Evolutionary conservation across 2,888 invertebrate genomes (phyloP), one percentile per base, ranked within the genome.

Genomic region (Lasius platythorax): DNA sequence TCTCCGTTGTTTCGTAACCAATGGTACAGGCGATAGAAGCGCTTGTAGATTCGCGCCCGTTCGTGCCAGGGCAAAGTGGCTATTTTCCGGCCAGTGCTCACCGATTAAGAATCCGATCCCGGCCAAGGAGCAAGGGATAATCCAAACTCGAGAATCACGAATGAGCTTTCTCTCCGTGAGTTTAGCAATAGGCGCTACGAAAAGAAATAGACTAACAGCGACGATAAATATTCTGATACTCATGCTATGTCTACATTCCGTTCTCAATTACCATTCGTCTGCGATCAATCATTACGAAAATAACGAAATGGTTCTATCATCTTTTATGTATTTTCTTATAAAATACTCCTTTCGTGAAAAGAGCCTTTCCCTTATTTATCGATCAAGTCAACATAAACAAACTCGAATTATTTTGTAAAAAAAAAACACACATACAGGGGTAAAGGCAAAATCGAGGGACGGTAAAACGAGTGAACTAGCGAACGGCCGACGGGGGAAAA

Each of bases 21-120:
- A 84, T 89, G 89, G 88, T 92, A 94, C 93, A 93, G 93, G 94
- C 92, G 93, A 93, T 92, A 92, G 93, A 78, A 90, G 91, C 92
- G 93, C 91, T 94, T 93, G 91, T 93, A 93, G 93, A 93, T 63
- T 81, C 92, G 91, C 93, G 92, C 87, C 79, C 79, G 79, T 81
- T 81, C 90, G 91, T 90, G 92, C 92, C 90, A 87, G 91, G 91
- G 92, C 93, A 92, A 93, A 95, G 94, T 95, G 95, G 95, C 94
- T 95, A 95, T 95, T 95, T 95, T 95, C 94, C 95, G 93, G 92
- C 94, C 94, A 94, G 92, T 94, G 94, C 94, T 91, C 94, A 91
- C 93, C 94, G 95, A 95, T 95, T 95, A 94, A 95, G 94, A 94
- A 94, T 94, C 94, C 94, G 93, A 94, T 94, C 94, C 90, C 87